Percentiles rank a stretch among this genome's conserved stretches.
These are phyloP conservation scores for Carassius carassius DNA, from an alignment of 2,113 vertebrate species.

Conservation along the genomic window DNA sequence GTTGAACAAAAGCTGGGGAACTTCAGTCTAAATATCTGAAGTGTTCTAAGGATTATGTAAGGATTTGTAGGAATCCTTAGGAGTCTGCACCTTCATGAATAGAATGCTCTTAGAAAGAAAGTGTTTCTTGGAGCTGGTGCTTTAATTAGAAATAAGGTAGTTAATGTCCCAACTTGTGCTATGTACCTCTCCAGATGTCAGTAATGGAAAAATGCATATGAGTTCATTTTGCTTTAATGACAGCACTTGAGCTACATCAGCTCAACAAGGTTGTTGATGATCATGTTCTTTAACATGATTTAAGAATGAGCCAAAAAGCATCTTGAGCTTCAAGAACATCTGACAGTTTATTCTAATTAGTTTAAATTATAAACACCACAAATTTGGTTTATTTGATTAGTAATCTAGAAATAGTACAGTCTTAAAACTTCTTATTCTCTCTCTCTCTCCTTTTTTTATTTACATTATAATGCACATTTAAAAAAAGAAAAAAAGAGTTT, in stretches of 20 bases:
- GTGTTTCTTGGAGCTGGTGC: not conserved
- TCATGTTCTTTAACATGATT: not conserved
- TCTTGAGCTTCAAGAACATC: not conserved
- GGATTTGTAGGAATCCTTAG: constrained; percentile 2
- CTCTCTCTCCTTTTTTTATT: no score
- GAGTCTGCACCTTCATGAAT: constrained; percentile 21
- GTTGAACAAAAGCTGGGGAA: constrained; percentile 18
- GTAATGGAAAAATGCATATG: constrained; percentile 9
- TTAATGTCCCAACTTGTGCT: constrained; percentile 16
- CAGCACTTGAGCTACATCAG: not conserved
- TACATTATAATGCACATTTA: no score
- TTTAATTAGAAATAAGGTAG: constrained; percentile 16
- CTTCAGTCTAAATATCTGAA: constrained; percentile 22
- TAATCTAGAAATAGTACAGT: not conserved
- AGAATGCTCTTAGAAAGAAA: not conserved
- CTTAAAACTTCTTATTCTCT: not conserved
- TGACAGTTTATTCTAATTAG: not conserved
- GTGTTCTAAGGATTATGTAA: constrained; percentile 23
- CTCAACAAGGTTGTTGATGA: not conserved
- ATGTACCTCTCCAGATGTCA: constrained; percentile 2
- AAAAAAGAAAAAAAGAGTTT: no score
- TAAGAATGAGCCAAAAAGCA: not conserved
- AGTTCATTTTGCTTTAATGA: constrained; percentile 8
- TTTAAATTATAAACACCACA: not conserved
- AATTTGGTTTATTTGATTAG: not conserved